Evolutionary conservation across 2,888 invertebrate species (phyloP), one percentile per base, ranked within the genome.

Genomic region (Zaprionus obscuricornis): DNA sequence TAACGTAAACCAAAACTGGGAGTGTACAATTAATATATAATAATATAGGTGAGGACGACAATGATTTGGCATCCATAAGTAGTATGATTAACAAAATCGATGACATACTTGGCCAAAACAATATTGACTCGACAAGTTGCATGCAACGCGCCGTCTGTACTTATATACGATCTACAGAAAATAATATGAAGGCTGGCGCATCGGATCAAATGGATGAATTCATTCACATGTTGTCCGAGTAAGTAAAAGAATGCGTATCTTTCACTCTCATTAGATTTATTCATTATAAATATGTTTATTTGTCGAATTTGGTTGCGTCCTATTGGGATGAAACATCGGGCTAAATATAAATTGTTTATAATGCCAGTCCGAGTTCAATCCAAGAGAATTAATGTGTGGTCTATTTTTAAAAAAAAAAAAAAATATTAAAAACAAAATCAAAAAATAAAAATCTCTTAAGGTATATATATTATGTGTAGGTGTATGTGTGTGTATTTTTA

Each of bases 41-140:
- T 43, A 29, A 3, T 29, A n/a, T 58, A 94, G 94, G 93, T 72
- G 90, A 88, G 51, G 85, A 92, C 17, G 93, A 93, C 42, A 91
- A 91, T 10, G 92, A 92, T 68, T 88, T 92, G 58, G 90, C 92
- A 20, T 92, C 94, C 26, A 87, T 95, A 1, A 92, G 94, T 0
- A 93, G 93, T 58, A 91, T 94, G 86, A 90, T 95, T 68, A 91
- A 92, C 40, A 92, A 92, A 87, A 90, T 95, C 34, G 95, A 95
- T 74, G 93, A 93, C 47, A 91, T 93, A 2, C 90, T 95, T 5
- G 92, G 92, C 20, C 92, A 94, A 64, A 93, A 94, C 88, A 93
- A 94, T 85, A 93, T 95, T 31, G 95, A 95, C 86, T 93, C 94
- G 0, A 92, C 93, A 1, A 92, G 93, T 2, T 95, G 95, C 74